These are phyloP conservation scores for Apaloderma vittatum DNA, from an alignment of 2,113 vertebrate species.

Conservation along the genomic window DNA sequence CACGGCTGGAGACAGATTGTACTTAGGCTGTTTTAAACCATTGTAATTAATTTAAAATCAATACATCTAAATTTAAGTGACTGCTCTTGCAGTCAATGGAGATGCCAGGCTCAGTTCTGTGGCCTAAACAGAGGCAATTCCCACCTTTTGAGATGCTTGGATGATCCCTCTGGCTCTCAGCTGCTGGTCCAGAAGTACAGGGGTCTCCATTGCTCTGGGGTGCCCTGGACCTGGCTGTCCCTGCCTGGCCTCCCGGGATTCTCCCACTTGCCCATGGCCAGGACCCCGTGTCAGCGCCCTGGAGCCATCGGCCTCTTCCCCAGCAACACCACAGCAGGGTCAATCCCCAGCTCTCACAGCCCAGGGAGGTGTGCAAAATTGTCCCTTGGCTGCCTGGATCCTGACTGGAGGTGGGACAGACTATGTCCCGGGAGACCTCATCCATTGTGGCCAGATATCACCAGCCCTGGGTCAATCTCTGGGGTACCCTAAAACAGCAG, in stretches of 20 bases:
- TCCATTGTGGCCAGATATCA: neutral
- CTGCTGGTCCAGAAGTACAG: neutral
- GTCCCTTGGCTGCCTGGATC: neutral
- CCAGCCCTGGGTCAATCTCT: neutral
- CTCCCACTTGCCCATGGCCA: rapidly evolving
- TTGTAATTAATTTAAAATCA: conserved; percentile 26
- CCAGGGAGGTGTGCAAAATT: neutral
- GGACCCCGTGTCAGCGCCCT: neutral
- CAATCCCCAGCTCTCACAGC: neutral
- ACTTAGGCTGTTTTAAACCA: neutral
- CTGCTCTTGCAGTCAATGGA: neutral
- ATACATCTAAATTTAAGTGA: neutral
- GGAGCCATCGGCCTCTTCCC: neutral
- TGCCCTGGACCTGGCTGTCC: neutral
- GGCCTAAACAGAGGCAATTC: neutral
- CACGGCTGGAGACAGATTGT: neutral
- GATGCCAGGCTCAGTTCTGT: neutral
- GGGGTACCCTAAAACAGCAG: neutral
- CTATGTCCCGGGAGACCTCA: rapidly evolving
- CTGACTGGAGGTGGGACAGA: neutral
- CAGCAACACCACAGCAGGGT: rapidly evolving
- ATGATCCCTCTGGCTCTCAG: neutral
- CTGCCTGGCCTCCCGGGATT: neutral
- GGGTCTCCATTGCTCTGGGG: neutral
- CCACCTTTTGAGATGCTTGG: neutral